phyloP scores from a whole-genome alignment of 2,113 vertebrate species.

The Thalassarche chlororhynchos region DNA sequence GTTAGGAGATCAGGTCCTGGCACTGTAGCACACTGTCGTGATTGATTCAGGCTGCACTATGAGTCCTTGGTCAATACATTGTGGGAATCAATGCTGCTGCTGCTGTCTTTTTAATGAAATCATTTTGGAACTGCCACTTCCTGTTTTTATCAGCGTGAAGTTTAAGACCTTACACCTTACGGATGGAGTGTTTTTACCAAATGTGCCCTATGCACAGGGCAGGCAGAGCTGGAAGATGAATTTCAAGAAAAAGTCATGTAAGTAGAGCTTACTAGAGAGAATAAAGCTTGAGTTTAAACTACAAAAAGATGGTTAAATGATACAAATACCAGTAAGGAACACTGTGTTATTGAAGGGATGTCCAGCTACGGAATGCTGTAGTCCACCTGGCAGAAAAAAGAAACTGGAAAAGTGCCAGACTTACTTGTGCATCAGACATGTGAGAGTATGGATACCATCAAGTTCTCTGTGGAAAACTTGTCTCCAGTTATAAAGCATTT shows the following conservation, averaged over 20 bases:
- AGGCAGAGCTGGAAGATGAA: not conserved
- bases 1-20: not conserved
- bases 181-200: not conserved
- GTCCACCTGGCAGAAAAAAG: not conserved
- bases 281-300: not conserved
- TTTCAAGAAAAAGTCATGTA: not conserved
- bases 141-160: not conserved
- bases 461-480: not conserved
- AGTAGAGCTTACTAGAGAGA: not conserved
- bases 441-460: not conserved
- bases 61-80: not conserved
- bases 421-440: not conserved
- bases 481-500: not conserved
- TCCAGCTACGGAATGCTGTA: not conserved
- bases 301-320: not conserved
- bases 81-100: not conserved
- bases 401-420: not conserved
- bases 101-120: not conserved
- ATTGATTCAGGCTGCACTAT: not conserved
- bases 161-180: not conserved
- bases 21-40: accelerated
- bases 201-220: not conserved
- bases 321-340: not conserved
- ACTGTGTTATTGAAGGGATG: not conserved
- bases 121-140: not conserved